Evolutionary conservation across 2,888 invertebrate genomes (phyloP).

Genomic region (Thumatha senex): DNA sequence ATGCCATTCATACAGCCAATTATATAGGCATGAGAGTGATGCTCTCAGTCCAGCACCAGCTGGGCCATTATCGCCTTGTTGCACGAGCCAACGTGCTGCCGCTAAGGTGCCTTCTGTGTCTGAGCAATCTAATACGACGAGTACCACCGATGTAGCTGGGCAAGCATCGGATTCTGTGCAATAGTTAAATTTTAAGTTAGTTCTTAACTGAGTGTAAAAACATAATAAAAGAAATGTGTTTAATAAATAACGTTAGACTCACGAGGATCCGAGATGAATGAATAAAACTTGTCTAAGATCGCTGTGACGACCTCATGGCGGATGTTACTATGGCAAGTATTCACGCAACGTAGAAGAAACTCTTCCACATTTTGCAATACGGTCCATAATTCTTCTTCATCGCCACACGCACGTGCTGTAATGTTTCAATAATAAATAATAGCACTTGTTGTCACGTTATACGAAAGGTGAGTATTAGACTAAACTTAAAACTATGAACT

Average conservation of each 20-base stretch:
- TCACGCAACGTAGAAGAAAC: slow-evolving; percentile 59
- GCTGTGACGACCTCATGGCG: slow-evolving; percentile 78
- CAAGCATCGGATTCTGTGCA: slow-evolving; percentile 73
- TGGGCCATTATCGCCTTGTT: slow-evolving; percentile 64
- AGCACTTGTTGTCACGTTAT: not conserved
- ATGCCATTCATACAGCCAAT: slow-evolving; percentile 86
- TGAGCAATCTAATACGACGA: slow-evolving; percentile 81
- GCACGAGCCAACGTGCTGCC: slow-evolving; percentile 67
- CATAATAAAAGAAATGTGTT: not conserved
- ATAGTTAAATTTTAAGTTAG: not conserved
- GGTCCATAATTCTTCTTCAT: slow-evolving; percentile 55
- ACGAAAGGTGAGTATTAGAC: not conserved
- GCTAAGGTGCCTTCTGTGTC: slow-evolving; percentile 53
- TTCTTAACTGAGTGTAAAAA: not conserved
- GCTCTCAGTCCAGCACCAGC: slow-evolving; percentile 82
- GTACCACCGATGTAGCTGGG: slow-evolving; percentile 84
- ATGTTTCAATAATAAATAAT: slow-evolving; percentile 18
- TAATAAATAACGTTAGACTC: slow-evolving; percentile 39
- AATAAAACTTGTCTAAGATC: slow-evolving; percentile 83
- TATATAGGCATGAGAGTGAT: slow-evolving; percentile 86
- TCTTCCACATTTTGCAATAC: slow-evolving; percentile 62
- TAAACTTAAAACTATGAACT: not conserved
- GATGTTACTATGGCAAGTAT: slow-evolving; percentile 47
- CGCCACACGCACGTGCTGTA: slow-evolving; percentile 53
- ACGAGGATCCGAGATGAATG: slow-evolving; percentile 84